phyloP scores from a whole-genome alignment of 2,888 invertebrate species.

The Dryomyza anilis region DNA sequence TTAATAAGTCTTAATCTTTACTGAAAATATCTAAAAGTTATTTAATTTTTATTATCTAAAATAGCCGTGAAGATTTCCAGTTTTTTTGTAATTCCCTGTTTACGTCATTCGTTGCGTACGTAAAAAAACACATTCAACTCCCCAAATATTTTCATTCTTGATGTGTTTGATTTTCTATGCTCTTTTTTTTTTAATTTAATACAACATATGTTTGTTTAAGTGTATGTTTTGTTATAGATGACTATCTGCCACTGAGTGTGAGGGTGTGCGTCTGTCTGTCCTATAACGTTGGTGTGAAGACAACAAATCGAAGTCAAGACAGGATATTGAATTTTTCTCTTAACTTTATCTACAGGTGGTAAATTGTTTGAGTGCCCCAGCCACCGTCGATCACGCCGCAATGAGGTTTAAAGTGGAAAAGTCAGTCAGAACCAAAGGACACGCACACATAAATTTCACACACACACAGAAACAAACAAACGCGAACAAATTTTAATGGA shows the following conservation, averaged over 20 bases:
- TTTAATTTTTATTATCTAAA: no score
- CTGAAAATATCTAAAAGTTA: no score
- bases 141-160: no score
- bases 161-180: background rate
- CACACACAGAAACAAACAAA: conserved; percentile 5
- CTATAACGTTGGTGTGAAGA: background rate
- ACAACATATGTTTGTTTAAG: background rate
- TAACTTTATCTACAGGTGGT: conserved; percentile 41
- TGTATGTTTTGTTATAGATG: background rate
- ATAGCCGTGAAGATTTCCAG: no score
- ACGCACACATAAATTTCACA: conserved; percentile 1
- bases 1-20: no score
- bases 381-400: background rate
- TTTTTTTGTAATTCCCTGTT: no score
- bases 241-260: background rate
- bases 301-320: conserved; percentile 34
- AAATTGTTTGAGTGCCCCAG: conserved; percentile 22
- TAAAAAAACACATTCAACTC: no score
- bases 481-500: conserved; percentile 20
- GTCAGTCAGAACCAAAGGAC: background rate
- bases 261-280: background rate
- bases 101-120: no score
- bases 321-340: conserved; percentile 44
- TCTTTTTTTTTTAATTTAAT: background rate
- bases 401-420: background rate